These are phyloP conservation scores for Malurus melanocephalus DNA, from an alignment of 2,113 vertebrate species.

Conservation along the genomic window DNA sequence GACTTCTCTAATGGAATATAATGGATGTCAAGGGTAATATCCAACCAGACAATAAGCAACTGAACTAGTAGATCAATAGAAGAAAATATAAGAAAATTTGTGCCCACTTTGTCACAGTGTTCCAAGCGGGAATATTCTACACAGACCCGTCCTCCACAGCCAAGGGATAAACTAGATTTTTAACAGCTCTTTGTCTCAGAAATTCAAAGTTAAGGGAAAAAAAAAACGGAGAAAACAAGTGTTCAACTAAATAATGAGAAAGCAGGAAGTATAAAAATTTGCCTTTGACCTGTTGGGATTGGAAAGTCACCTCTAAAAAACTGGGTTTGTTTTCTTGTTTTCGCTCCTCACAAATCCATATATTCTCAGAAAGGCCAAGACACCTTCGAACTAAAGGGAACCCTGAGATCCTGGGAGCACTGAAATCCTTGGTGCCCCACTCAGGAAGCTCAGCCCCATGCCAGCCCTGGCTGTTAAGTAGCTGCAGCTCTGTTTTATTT, in stretches of 20 bases:
- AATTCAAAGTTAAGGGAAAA: background rate
- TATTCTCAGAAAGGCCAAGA: background rate
- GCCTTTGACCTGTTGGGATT: background rate
- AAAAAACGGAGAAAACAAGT: background rate
- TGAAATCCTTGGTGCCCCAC: background rate
- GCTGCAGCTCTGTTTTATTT: slow-evolving; percentile 68
- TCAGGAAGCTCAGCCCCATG: background rate
- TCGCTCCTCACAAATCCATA: background rate
- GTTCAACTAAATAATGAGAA: background rate
- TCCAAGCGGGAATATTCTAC: background rate
- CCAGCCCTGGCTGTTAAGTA: slow-evolving; percentile 46
- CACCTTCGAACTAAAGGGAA: background rate
- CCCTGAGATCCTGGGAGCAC: background rate
- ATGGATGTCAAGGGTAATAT: background rate
- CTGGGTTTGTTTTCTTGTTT: fast-evolving
- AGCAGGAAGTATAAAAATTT: background rate
- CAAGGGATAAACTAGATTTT: background rate
- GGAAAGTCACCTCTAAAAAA: background rate
- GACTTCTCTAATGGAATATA: background rate
- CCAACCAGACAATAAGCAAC: background rate
- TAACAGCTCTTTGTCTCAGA: background rate
- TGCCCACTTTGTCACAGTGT: background rate
- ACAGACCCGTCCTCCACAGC: background rate
- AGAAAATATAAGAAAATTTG: background rate
- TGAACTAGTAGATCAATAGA: background rate